Base-by-base conservation (phyloP, 1,140 invertebrate genomes). In the Trinorchestia longiramus region DNA sequence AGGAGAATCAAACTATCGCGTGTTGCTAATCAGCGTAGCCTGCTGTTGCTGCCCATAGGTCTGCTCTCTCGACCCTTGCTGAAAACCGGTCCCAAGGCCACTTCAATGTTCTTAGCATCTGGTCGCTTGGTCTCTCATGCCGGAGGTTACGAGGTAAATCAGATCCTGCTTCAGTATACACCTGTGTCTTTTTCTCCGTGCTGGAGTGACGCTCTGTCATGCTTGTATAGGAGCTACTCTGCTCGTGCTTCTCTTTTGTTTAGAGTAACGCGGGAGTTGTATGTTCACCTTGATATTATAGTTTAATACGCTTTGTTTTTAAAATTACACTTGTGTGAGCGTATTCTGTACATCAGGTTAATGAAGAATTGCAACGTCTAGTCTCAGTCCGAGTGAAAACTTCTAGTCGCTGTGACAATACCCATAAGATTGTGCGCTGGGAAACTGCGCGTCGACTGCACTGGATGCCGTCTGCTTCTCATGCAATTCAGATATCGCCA, bases 1-100 rank as follows among this genome's bases (percentile, higher is more conserved):
- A 36, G 36, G 62, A 77, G 19, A 77, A 77, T 77, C 28, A 28
- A 23, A 15, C 36, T 77, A 77, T 36, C 62, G 62, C 36, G 62
- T 90, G 88, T 42, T 90, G 88, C 88, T 36, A 41, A 90, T 4
- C 47, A 53, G 47, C 6, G 47, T 53, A 8, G 47, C 47, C 6
- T 53, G 47, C 47, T 43, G 43, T 90, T 77, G 41, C 43, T 42
- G 88, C 88, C 36, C 88, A 11, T 17, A 36, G 11, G 88, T 53
- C 47, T 53, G 47, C 4, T 90, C 88, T 41, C 87, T 42, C 4
- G 43, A 43, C 88, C 43, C 41, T 8, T 42, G 0, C 88, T 43
- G 4, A 90, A 90, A 90, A 90, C 88, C 88, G 23, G 88, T 90
- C 43, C 41, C 87, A 87, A 87, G 87, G 87, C 43, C 88, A 90